These are phyloP conservation scores for Andricus grossulariae DNA, from an alignment of 1,140 invertebrate species.

Conservation along the genomic window DNA sequence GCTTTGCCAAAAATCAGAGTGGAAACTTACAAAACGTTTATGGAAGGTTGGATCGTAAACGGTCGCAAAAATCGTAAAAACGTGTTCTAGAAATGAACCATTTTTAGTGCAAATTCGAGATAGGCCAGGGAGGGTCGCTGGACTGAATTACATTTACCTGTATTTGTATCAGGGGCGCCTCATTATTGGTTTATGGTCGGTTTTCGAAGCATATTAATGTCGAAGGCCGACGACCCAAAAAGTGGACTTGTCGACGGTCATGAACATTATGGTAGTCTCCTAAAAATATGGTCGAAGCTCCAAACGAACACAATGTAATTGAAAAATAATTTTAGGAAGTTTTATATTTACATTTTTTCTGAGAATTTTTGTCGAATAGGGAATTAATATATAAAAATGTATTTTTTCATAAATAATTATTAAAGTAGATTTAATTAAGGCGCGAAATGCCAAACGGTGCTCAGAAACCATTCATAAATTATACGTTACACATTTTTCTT, in stretches of 20 bases:
- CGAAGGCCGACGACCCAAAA: slow-evolving; percentile 51
- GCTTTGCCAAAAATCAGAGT: slow-evolving; percentile 49
- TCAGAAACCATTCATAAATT: no score
- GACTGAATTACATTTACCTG: slow-evolving; percentile 64
- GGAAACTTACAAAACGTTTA: slow-evolving; percentile 63
- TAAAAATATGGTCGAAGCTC: slow-evolving; percentile 13
- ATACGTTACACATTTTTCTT: no score
- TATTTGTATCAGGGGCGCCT: slow-evolving; percentile 60
- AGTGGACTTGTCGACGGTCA: slow-evolving; percentile 21
- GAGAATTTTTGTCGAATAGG: no score
- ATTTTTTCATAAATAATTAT: no score
- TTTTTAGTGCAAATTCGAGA: slow-evolving; percentile 61
- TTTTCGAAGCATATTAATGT: slow-evolving; percentile 47
- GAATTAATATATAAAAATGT: no score
- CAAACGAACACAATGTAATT: slow-evolving; percentile 30
- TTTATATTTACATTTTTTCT: no score
- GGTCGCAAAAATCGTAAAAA: slow-evolving; percentile 66
- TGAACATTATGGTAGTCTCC: neutral
- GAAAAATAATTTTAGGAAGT: neutral
- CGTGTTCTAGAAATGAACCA: slow-evolving; percentile 49
- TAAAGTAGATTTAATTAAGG: no score
- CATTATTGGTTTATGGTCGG: slow-evolving; percentile 67
- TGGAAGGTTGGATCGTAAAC: slow-evolving; percentile 56
- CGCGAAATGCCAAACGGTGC: no score
- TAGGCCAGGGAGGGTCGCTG: slow-evolving; percentile 42